These are phyloP conservation scores for Kryptolebias ocellatus DNA, from an alignment of 2,797 vertebrate species.

Conservation along the genomic window DNA sequence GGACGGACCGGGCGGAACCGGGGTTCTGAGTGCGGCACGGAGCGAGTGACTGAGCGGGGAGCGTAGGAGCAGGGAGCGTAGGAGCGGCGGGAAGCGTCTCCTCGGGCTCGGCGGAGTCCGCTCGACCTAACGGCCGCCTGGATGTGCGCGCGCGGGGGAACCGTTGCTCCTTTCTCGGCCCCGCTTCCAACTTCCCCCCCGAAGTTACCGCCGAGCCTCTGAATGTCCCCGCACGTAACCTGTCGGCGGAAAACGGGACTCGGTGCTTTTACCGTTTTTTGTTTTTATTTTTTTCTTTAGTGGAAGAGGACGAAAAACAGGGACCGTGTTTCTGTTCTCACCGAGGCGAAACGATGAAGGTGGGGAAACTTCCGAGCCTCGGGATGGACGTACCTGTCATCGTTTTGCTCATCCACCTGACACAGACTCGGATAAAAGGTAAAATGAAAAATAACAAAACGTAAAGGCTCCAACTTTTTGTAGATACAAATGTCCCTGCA, in stretches of 20 bases:
- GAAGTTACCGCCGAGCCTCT: too few species aligned
- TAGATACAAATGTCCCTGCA: background rate
- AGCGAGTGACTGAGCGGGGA: background rate
- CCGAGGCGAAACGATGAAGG: slow-evolving; percentile 3
- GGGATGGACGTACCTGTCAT: slow-evolving; percentile 54
- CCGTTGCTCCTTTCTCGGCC: too few species aligned
- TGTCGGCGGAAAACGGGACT: slow-evolving; percentile 1
- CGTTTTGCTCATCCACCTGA: slow-evolving; percentile 55
- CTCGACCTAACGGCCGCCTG: too few species aligned
- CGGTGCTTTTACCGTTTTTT: slow-evolving; percentile 1
- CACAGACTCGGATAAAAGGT: slow-evolving; percentile 51
- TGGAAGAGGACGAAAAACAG: background rate
- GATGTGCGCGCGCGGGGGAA: too few species aligned
- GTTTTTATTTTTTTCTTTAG: background rate
- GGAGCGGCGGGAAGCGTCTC: background rate
- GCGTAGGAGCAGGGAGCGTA: too few species aligned
- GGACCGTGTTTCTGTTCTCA: background rate
- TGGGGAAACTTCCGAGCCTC: slow-evolving; percentile 24
- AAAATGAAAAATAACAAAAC: background rate
- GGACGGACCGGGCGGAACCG: too few species aligned
- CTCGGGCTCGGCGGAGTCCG: background rate
- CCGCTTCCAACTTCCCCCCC: background rate
- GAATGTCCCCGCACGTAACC: too few species aligned
- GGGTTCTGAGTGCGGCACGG: too few species aligned
- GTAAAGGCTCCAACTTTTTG: too few species aligned